phyloP scores from a whole-genome alignment of 1,140 invertebrate species.

The Aphelenchoides fujianensis region DNA sequence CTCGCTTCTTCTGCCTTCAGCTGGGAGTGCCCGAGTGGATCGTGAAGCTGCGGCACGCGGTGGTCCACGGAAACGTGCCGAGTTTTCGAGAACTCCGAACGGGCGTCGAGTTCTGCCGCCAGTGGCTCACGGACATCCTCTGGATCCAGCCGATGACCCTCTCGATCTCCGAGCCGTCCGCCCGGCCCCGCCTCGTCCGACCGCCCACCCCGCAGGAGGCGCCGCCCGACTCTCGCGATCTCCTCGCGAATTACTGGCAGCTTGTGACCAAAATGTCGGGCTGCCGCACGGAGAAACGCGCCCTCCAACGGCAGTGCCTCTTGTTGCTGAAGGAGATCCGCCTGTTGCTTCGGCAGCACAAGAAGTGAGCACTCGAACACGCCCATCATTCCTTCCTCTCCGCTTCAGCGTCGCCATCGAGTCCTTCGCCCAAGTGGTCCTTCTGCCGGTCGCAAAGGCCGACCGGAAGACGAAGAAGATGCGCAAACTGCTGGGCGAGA shows the following conservation, averaged over 20 bases:
- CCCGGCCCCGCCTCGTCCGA: background rate
- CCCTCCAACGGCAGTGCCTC: background rate
- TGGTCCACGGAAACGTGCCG: conserved; percentile 6
- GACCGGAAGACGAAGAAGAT: background rate
- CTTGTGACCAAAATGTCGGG: background rate
- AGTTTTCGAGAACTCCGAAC: background rate
- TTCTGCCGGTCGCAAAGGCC: background rate
- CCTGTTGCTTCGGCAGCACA: too few relatives aligned
- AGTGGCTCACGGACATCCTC: background rate
- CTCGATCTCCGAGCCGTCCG: background rate
- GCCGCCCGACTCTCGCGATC: background rate
- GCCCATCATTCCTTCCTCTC: too few relatives aligned
- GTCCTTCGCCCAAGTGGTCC: background rate
- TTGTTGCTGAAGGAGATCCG: too few relatives aligned
- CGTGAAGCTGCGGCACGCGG: background rate
- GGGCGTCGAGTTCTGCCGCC: background rate
- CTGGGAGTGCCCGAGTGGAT: background rate
- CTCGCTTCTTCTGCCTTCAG: background rate
- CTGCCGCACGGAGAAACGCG: background rate
- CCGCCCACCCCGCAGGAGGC: background rate
- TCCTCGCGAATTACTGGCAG: background rate
- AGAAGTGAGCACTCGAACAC: too few relatives aligned
- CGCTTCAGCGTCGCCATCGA: background rate
- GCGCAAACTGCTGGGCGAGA: background rate
- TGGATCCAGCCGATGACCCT: background rate